Base-by-base conservation (phyloP, 2,888 invertebrate species). In the Homarus gammarus region DNA sequence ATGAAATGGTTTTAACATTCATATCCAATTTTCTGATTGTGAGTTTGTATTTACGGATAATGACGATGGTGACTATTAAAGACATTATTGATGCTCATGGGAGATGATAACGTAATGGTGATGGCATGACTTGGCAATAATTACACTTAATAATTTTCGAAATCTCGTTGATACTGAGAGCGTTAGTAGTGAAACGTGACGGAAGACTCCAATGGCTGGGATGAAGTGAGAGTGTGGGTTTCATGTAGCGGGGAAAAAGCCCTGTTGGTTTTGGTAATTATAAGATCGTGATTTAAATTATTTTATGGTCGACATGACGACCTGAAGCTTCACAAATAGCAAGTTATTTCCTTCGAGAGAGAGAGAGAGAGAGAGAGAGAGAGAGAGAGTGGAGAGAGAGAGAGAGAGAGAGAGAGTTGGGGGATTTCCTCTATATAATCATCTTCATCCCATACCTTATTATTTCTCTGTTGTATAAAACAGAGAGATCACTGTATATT, bases 221-320 rank as follows among this genome's bases (percentile, higher is more conserved):
- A 64, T 64, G n/a, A 64, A 27, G 15, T 64, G 64, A 64, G 64
- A 64, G n/a, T 64, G 64, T n/a, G 3, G n/a, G 64, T n/a, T 64
- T 27, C 64, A 22, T n/a, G 56, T 22, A 6, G 64, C 10, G 6
- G 6, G 64, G 64, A 22, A 56, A 22, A 56, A 56, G 22, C 56
- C 3, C 15, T 56, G 56, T 56, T 56, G 56, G 56, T 56, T 56
- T 56, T 56, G 22, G 56, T 18, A 56, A 56, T 5, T 56, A 22
- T 3, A 22, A 56, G 56, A 0, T 3, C 3, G 56, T 22, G 15
- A 5, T 56, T 56, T 44, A 56, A 22, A 3, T 56, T 18, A 56
- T 22, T 12, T 56, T 56, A 18, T 22, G 15, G 22, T 22, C 5
- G 22, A 22, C 22, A 56, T 12, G 56, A 5, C 56, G 0, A 22